Evolutionary conservation across 2,797 vertebrate species (phyloP).

Genomic region (Hippopotamyrus pictus): DNA sequence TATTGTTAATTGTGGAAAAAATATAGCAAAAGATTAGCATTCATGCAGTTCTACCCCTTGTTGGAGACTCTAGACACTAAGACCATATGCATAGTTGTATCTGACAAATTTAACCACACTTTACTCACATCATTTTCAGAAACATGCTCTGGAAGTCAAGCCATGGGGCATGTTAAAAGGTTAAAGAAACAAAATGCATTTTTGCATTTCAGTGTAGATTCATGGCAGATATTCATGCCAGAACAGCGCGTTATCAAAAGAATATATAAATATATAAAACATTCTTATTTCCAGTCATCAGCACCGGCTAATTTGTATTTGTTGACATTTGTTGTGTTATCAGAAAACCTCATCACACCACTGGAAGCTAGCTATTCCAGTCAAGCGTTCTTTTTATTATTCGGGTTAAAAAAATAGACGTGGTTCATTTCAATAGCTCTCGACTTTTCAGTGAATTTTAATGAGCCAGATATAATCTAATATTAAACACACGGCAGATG

Average conservation of each 20-base stretch:
- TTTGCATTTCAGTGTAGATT: constrained; percentile 31
- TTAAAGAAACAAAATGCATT: constrained; percentile 31
- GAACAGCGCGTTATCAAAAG: constrained; percentile 28
- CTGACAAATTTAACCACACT: background rate
- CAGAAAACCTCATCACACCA: constrained; percentile 35
- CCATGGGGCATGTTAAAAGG: constrained; percentile 17
- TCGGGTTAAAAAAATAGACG: constrained; percentile 39
- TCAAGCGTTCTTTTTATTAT: constrained; percentile 42
- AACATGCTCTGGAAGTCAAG: background rate
- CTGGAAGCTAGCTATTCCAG: constrained; percentile 37
- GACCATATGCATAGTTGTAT: background rate
- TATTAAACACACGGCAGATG: constrained; percentile 44
- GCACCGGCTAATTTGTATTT: constrained; percentile 35
- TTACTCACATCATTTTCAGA: background rate
- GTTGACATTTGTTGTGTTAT: constrained; percentile 38
- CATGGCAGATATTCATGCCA: constrained; percentile 24
- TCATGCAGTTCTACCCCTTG: background rate
- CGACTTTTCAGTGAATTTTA: constrained; percentile 30
- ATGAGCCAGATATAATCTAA: constrained; percentile 42
- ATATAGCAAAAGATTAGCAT: background rate
- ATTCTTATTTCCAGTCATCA: constrained; percentile 19
- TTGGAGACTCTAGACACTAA: background rate
- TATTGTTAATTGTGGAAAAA: background rate
- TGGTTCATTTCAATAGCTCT: constrained; percentile 38
- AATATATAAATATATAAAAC: constrained; percentile 39